Evolutionary conservation across 2,113 vertebrate species (phyloP).

Genomic region (Chiloscyllium plagiosum): DNA sequence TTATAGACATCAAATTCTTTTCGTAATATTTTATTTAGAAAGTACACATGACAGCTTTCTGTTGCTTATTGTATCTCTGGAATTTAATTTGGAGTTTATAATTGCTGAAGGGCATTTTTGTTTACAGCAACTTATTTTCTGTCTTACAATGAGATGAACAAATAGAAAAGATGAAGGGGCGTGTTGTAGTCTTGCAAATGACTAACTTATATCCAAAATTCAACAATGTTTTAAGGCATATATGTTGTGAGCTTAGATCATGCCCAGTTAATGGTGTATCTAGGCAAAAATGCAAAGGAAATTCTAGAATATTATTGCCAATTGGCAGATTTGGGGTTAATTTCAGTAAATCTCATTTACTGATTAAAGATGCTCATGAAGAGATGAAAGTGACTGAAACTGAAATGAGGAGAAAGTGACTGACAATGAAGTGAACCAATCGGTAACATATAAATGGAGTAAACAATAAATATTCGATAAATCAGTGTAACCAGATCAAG

Average conservation of each 20-base stretch:
- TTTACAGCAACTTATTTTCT: not conserved
- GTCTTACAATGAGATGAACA: not conserved
- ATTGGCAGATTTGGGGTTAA: not conserved
- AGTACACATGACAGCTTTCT: not conserved
- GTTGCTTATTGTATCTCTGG: not conserved
- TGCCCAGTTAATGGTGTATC: not conserved
- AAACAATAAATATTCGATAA: not conserved
- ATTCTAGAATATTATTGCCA: not conserved
- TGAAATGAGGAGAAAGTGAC: not conserved
- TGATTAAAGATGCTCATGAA: not conserved
- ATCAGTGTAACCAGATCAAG: not conserved
- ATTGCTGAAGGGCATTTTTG: not conserved
- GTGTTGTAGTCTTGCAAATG: not conserved
- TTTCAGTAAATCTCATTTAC: not conserved
- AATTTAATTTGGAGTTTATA: constrained; percentile 16
- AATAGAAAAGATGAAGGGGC: not conserved
- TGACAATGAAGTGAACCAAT: not conserved
- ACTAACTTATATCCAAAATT: not conserved
- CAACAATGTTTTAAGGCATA: not conserved
- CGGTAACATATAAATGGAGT: not conserved
- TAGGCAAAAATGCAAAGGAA: not conserved
- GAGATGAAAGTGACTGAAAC: not conserved
- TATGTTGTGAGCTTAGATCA: not conserved
- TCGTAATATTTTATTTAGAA: not conserved
- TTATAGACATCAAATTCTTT: constrained; percentile 42